These are phyloP conservation scores for Siniperca undulata DNA, from an alignment of 2,797 vertebrate genomes.

Conservation along the genomic window DNA sequence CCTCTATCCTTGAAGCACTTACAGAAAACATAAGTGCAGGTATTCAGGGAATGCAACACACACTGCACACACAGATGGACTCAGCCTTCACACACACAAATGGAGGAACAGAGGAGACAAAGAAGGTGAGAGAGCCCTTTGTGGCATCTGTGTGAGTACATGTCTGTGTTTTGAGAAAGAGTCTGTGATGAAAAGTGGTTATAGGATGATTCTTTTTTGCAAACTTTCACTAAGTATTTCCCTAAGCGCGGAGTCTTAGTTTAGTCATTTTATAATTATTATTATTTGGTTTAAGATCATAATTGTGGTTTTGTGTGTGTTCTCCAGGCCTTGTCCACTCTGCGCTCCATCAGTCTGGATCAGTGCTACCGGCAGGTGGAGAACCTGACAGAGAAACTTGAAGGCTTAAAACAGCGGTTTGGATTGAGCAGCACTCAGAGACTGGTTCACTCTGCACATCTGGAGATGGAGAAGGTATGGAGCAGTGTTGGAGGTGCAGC, in stretches of 20 bases:
- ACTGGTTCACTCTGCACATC: constrained; percentile 65
- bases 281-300: not conserved
- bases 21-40: constrained; percentile 88
- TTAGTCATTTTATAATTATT: not conserved
- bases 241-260: too few relatives aligned
- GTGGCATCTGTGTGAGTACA: not conserved
- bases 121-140: constrained; percentile 61
- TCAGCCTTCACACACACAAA: constrained; percentile 55
- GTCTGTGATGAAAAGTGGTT: not conserved
- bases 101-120: constrained; percentile 58
- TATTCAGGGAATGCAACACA: constrained; percentile 69
- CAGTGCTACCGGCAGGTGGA: constrained; percentile 62
- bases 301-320: constrained; percentile 12
- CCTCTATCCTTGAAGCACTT: constrained; percentile 90
- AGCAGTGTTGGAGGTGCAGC: not conserved
- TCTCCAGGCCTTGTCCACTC: constrained; percentile 54
- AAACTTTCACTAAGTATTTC: not conserved
- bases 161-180: not conserved
- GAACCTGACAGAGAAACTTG: constrained; percentile 49
- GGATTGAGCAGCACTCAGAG: constrained; percentile 58
- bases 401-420: constrained; percentile 63
- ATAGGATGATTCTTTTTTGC: not conserved
- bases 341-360: constrained; percentile 61
- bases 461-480: constrained; percentile 76
- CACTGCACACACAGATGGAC: constrained; percentile 71